phyloP scores from a whole-genome alignment of 2,797 vertebrate genomes.

The Leptoclinus maculatus region DNA sequence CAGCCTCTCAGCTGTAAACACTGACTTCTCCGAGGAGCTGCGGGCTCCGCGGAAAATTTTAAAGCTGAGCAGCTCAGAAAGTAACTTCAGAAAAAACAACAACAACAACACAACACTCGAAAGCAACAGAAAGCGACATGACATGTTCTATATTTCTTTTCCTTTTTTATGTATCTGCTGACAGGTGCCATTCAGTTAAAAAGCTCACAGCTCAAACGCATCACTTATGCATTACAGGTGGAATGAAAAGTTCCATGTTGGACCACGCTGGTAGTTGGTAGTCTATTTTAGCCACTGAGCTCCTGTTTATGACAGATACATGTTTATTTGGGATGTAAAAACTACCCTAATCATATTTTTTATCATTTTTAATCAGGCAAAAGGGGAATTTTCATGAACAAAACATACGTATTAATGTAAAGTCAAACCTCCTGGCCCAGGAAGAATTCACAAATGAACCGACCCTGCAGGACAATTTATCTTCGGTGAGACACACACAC shows the following conservation, averaged over 20 bases:
- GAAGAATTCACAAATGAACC: background rate
- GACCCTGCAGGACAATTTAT: background rate
- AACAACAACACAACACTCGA: background rate
- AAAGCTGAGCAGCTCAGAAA: slow-evolving; percentile 34
- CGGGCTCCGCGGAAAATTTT: slow-evolving; percentile 31
- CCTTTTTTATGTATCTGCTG: background rate
- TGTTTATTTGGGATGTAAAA: background rate
- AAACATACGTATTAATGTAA: background rate
- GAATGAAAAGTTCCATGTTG: background rate
- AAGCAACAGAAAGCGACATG: slow-evolving; percentile 12
- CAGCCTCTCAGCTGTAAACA: slow-evolving; percentile 47
- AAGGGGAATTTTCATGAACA: background rate
- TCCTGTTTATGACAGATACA: background rate
- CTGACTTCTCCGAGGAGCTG: slow-evolving; percentile 11
- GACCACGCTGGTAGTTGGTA: background rate
- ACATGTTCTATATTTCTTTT: background rate
- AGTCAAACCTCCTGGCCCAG: background rate
- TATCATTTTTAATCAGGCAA: background rate
- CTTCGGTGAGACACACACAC: background rate
- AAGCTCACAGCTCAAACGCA: background rate
- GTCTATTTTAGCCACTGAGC: background rate
- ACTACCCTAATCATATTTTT: background rate
- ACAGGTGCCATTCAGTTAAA: background rate
- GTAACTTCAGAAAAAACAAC: slow-evolving; percentile 22
- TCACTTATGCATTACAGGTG: background rate